Base-by-base conservation (phyloP, 2,113 vertebrate genomes). In the Reinhardtius hippoglossoides region DNA sequence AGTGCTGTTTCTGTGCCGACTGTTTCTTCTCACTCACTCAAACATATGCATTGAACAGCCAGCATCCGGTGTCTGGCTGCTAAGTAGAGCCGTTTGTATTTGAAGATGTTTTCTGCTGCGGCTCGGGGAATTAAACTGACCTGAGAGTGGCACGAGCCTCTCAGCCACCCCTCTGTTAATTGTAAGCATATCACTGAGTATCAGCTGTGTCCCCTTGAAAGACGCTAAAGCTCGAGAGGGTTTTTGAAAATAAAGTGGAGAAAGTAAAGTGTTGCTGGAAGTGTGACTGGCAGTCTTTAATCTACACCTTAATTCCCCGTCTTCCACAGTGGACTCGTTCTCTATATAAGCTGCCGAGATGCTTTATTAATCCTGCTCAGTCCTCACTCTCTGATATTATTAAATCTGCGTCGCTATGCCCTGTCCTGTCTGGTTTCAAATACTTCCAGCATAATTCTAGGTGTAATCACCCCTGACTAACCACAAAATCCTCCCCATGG, bases 391-490 rank as follows among this genome's bases (percentile, higher is more conserved):
- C 14, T 0, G 9, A 35, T 2, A 46, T 37, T 48, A 50, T 37
- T 44, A 66, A 69, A 68, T 46, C 21, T 50, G 55, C 50, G 10
- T 66, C 56, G 44, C 67, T 68, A 54, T 50, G 23, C 65, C 50
- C 52, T 71, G 20, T 8, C 79, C 65, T 58, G 63, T 24, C 54
- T 71, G 61, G 46, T 77, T 85, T 67, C 15, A 31, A 40, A 8
- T 50, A 31, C 59, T 70, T 86, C 35, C 75, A 75, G 63, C 64
- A 70, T 68, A 66, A 82, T 80, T 78, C 78, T 78, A 50, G 67
- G 24, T 63, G 76, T 24, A 83, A 71, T 85, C 78, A 67, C 68
- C 40, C 52, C 52, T 12, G 54, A 57, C 50, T 64, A 81, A 83
- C 42, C 56, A 69, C 40, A 63, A 76, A 86, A 82, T 69, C 42